A percentile compares a stretch with the other conserved stretches of the same genome.
Conservation (phyloP, 2,888 invertebrate genomes). For the Brenthis ino region DNA sequence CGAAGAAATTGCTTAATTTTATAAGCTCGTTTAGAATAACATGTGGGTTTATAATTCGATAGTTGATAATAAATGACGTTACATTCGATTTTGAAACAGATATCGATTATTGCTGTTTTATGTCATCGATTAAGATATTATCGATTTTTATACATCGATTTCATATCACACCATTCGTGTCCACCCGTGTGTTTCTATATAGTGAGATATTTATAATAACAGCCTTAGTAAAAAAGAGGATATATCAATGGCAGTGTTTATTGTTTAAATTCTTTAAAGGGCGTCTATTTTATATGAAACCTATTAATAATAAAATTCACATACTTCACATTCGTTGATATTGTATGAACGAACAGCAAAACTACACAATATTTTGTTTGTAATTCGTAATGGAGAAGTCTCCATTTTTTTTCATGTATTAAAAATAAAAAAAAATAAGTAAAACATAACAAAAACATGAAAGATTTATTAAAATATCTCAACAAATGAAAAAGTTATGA, state of each 20-base stretch:
- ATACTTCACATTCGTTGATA: not conserved
- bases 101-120: not conserved
- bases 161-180: too few species aligned
- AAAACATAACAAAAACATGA: too few species aligned
- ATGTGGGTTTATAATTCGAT: not conserved
- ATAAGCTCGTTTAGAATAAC: slow-evolving; percentile 7
- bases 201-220: slow-evolving; percentile 18
- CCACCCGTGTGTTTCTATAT: slow-evolving; percentile 6
- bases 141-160: not conserved
- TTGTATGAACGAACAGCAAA: slow-evolving; percentile 1
- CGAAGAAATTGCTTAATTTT: not conserved
- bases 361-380: not conserved
- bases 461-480: too few species aligned
- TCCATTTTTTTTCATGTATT: too few species aligned
- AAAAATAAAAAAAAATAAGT: too few species aligned
- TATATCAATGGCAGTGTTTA: slow-evolving; percentile 33
- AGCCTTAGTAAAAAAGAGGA: slow-evolving; percentile 26
- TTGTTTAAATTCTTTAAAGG: slow-evolving; percentile 17
- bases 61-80: too few species aligned
- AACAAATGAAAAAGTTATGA: too few species aligned
- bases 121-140: not conserved
- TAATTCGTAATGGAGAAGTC: not conserved
- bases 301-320: not conserved
- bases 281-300: not conserved
- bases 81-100: not conserved